Evolutionary conservation across 2,888 invertebrate genomes (phyloP).

Genomic region (Eristalis intricaria): DNA sequence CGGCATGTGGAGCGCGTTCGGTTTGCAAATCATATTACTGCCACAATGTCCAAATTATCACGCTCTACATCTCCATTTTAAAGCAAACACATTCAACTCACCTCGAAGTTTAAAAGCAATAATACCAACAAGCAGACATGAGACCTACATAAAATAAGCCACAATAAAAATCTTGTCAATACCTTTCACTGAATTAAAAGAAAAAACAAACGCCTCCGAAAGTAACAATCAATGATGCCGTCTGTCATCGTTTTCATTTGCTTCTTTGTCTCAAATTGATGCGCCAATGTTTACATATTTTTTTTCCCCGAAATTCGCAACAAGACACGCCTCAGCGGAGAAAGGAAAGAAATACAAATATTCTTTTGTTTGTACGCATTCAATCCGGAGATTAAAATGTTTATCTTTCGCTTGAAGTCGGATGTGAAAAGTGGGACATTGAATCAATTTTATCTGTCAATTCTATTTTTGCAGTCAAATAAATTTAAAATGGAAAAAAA

Average conservation of each 20-base stretch:
- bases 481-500: neutral
- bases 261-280: neutral
- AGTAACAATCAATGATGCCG: neutral
- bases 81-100: too few species aligned
- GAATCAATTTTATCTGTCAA: neutral
- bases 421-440: neutral
- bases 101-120: too few species aligned
- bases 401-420: neutral
- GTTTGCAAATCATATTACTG: too few species aligned
- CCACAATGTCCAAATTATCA: too few species aligned
- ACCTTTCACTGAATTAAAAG: neutral
- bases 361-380: neutral
- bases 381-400: neutral
- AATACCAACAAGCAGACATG: too few species aligned
- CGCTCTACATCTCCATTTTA: too few species aligned
- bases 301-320: neutral
- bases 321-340: neutral
- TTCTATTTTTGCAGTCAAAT: neutral
- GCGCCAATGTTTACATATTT: neutral
- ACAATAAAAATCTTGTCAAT: too few species aligned
- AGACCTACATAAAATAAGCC: too few species aligned
- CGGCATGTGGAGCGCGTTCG: too few species aligned
- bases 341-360: neutral
- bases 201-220: neutral
- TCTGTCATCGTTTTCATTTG: neutral